Evolutionary conservation across 1,140 invertebrate genomes (phyloP).

Genomic region (Panagrolaimus sp.): DNA sequence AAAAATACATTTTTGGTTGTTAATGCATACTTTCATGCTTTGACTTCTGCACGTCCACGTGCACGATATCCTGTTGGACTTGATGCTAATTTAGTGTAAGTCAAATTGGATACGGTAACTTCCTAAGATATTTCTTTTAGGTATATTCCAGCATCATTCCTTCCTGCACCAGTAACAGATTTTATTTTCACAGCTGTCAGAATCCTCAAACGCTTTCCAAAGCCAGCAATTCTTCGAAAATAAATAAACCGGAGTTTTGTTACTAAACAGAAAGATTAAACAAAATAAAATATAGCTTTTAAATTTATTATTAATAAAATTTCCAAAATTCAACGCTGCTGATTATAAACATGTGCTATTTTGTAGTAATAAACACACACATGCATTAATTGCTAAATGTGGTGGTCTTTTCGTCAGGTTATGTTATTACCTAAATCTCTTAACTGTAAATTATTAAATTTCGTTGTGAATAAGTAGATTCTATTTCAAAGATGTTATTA

Average conservation of each 20-base stretch:
- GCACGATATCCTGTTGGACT: background rate
- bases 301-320: background rate
- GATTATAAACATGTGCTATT: background rate
- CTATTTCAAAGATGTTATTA: too few relatives aligned
- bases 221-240: background rate
- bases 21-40: slow-evolving; percentile 1
- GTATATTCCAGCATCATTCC: background rate
- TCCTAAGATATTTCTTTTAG: too few relatives aligned
- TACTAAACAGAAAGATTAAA: background rate
- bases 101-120: too few relatives aligned
- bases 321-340: background rate
- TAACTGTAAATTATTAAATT: too few relatives aligned
- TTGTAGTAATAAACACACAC: too few relatives aligned
- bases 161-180: background rate
- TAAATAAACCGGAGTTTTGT: too few relatives aligned
- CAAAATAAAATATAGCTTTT: background rate
- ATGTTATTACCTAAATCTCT: too few relatives aligned
- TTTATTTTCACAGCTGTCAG: background rate
- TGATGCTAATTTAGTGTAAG: too few relatives aligned
- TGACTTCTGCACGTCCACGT: background rate
- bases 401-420: too few relatives aligned
- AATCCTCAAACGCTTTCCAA: background rate
- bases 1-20: background rate
- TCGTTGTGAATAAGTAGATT: too few relatives aligned
- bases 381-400: too few relatives aligned